These are phyloP conservation scores for Poecile montanus DNA, from an alignment of 2,797 vertebrate species.

Conservation along the genomic window DNA sequence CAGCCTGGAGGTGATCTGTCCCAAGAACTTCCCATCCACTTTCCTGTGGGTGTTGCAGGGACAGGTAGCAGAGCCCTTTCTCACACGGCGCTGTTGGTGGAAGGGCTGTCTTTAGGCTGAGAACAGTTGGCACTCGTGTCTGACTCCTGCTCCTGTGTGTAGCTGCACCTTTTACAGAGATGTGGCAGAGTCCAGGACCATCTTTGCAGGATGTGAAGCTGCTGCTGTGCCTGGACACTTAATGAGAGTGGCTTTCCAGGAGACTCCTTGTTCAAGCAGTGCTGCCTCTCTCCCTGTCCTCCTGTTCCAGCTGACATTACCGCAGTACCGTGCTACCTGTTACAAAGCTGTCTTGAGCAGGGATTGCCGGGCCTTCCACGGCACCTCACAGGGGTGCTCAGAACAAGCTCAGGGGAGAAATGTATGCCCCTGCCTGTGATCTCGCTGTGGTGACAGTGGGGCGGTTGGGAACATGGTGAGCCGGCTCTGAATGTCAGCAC, in stretches of 20 bases:
- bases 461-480: neutral
- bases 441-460: neutral
- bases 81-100: rapidly evolving
- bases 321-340: neutral
- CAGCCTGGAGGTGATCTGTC: neutral
- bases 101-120: neutral
- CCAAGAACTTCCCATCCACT: neutral
- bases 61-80: neutral
- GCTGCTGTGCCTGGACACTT: rapidly evolving
- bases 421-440: neutral
- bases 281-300: neutral
- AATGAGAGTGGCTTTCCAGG: neutral
- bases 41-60: neutral
- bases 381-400: neutral
- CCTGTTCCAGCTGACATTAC: neutral
- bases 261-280: neutral
- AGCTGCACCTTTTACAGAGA: neutral
- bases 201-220: neutral
- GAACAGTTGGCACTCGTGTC: neutral
- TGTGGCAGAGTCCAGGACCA: neutral
- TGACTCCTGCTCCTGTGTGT: neutral
- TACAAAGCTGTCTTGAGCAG: neutral
- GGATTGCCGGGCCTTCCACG: neutral
- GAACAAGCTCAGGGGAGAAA: neutral
- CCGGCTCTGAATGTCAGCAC: slow-evolving; percentile 46